Percentiles rank a stretch among this genome's conserved stretches.
Conservation (phyloP, 2,888 invertebrate species). For the Margaritifera margaritifera region DNA sequence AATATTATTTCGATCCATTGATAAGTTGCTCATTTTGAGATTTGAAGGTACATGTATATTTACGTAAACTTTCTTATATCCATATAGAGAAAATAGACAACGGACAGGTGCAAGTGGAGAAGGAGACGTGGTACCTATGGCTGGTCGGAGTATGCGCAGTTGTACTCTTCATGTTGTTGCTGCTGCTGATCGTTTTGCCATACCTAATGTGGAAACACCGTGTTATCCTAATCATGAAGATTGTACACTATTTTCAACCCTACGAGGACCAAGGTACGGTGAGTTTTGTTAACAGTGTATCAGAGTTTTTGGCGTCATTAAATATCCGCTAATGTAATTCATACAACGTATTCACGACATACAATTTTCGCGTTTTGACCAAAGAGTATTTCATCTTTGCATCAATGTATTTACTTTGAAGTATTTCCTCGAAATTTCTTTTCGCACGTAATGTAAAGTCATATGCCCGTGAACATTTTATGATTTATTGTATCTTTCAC, state of each 20-base stretch:
- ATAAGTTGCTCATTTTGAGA: neutral
- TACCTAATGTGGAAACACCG: conserved; percentile 56
- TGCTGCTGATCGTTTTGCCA: conserved; percentile 41
- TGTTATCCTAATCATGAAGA: conserved; percentile 57
- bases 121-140: conserved; percentile 32
- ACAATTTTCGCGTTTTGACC: too few species aligned
- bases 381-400: too few species aligned
- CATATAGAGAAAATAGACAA: neutral
- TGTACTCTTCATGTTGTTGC: conserved; percentile 32
- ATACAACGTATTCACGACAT: too few species aligned
- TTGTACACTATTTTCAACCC: conserved; percentile 58
- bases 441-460: too few species aligned
- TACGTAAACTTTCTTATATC: neutral
- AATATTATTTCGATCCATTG: too few species aligned
- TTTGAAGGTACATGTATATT: neutral
- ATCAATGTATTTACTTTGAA: too few species aligned
- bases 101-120: neutral
- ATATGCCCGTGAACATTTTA: too few species aligned
- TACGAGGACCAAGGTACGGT: conserved; percentile 60
- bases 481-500: too few species aligned
- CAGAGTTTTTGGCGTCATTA: too few species aligned
- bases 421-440: too few species aligned
- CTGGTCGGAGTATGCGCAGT: conserved; percentile 38
- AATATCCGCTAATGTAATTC: too few species aligned
- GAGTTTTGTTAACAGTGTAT: neutral